Evolutionary conservation across 2,888 invertebrate genomes (phyloP).

Genomic region (Malthinus flaveolus): DNA sequence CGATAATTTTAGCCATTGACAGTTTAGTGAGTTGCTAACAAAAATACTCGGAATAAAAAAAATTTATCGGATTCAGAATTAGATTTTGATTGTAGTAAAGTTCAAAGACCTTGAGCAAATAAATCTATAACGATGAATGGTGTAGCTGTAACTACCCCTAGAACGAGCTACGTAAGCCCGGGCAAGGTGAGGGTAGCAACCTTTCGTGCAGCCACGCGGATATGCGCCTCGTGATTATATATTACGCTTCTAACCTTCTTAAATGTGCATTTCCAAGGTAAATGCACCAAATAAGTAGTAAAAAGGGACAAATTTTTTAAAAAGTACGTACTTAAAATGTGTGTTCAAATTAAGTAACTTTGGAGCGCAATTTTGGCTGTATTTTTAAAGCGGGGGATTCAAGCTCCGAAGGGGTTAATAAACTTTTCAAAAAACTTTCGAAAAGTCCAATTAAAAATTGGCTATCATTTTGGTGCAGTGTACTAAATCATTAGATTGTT

Average conservation of each 20-base stretch:
- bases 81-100: background rate
- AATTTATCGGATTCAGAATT: too few species aligned
- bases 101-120: conserved; percentile 9
- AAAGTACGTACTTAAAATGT: background rate
- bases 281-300: background rate
- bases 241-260: conserved; percentile 29
- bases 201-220: conserved; percentile 41
- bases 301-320: background rate
- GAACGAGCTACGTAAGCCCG: conserved; percentile 41
- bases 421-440: background rate
- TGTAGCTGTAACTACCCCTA: conserved; percentile 33
- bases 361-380: background rate
- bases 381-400: too few species aligned
- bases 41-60: too few species aligned
- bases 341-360: too few species aligned
- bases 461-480: too few species aligned
- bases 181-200: conserved; percentile 48
- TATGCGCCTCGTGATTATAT: conserved; percentile 35
- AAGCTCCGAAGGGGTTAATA: too few species aligned
- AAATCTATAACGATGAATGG: conserved; percentile 23
- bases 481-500: too few species aligned
- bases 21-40: too few species aligned
- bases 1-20: too few species aligned
- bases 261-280: conserved; percentile 21
- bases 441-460: background rate